Conservation (phyloP, 2,888 invertebrate species). For the Arenicola marina region DNA sequence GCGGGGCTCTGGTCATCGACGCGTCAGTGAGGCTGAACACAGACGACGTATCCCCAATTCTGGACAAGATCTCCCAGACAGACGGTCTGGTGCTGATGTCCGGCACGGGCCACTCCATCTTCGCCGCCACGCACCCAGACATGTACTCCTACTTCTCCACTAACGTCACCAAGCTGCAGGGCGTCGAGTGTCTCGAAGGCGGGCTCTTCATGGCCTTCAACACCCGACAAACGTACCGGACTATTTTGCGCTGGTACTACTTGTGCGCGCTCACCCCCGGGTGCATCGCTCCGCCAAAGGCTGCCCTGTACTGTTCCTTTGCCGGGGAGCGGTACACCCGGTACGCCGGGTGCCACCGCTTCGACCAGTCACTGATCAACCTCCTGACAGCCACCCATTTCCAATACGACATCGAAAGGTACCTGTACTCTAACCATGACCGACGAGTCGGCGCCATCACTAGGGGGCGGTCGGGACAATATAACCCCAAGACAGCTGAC, state of each 20-base stretch:
- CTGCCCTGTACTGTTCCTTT: conserved; percentile 35
- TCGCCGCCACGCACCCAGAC: conserved; percentile 45
- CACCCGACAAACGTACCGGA: conserved; percentile 41
- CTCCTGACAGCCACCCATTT: conserved; percentile 56
- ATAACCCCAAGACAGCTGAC: no score
- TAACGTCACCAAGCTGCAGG: conserved; percentile 40
- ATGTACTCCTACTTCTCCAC: conserved; percentile 54
- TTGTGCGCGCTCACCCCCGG: conserved; percentile 53
- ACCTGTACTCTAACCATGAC: no score
- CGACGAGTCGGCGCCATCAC: no score
- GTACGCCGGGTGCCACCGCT: conserved; percentile 53
- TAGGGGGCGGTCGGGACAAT: no score
- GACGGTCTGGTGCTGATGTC: no score
- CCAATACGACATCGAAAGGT: conserved; percentile 50
- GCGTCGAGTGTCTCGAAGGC: conserved; percentile 44
- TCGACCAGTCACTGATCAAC: conserved; percentile 60
- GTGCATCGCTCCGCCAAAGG: conserved; percentile 55
- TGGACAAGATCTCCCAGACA: no score
- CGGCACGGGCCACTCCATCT: conserved; percentile 36
- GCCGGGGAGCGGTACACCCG: conserved; percentile 18
- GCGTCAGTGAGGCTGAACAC: no score
- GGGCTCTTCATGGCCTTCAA: conserved; percentile 48
- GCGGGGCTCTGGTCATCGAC: no score
- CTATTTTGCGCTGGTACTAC: conserved; percentile 52
- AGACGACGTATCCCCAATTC: no score